Evolutionary conservation across 2,888 invertebrate species (phyloP), one percentile per base, ranked within the genome.

Genomic region (Acleris sparsana): DNA sequence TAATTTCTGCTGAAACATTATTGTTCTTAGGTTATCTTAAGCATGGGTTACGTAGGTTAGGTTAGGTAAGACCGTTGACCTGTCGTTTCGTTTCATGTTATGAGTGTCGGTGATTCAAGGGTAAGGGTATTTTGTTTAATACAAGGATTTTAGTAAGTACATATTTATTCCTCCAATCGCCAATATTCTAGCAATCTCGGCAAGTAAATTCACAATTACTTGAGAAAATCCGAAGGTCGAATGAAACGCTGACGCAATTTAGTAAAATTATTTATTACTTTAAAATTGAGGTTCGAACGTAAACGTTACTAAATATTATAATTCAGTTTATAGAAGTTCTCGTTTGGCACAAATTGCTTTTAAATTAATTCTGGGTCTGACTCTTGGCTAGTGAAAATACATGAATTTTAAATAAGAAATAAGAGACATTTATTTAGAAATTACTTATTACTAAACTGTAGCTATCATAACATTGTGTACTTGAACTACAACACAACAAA

Each of bases 281-380:
- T 79, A 80, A 84, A 70, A 84, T 77, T 82, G 78, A 80, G 80
- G 80, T 82, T 83, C 81, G 83, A 84, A 79, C 80, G 76, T 80
- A 84, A 86, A 87, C 83, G 33, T 88, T 88, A 87, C 80, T 88
- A 87, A 88, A 86, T 86, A 73, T 84, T 83, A 83, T 76, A 79
- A 46, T 13, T 46, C 73, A 78, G 72, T 77, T 72, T 74, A 78
- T 80, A 74, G 72, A 75, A 72, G 73, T 77, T 78, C 9, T 55
- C 29, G 67, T 76, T 87, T 87, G 85, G 83, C 87, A 86, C 66
- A 71, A 67, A 73, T 74, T 74, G 71, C 68, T 72, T 73, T 69
- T 63, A 69, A 70, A 70, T 66, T 59, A 62, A 55, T 60, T 68
- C 69, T 64, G 67, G 68, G 61, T 51, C 22, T 29, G 53, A 46